Conservation (phyloP, 1,140 invertebrate genomes). For the Calliopsis andreniformis region DNA sequence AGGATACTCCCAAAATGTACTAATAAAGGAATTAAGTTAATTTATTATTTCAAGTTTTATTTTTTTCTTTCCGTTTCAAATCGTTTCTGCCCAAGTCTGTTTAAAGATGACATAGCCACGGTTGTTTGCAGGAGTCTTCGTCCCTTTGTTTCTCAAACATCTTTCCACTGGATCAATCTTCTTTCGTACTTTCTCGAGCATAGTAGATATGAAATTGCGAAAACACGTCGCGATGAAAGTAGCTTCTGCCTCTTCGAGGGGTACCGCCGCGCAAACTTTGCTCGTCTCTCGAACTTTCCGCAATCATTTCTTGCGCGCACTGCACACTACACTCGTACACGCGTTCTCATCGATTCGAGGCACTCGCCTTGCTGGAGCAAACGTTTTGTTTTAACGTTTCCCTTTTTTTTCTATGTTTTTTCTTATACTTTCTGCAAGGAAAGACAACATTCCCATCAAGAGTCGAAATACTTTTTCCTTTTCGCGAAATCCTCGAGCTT, state of each 20-base stretch:
- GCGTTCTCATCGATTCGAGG: neutral
- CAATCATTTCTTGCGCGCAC: conserved; percentile 1
- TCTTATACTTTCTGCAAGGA: neutral
- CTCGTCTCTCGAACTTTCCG: conserved; percentile 5
- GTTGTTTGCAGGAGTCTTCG: conserved; percentile 11
- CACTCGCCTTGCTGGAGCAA: neutral
- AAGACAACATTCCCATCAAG: neutral
- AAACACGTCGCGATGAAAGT: neutral
- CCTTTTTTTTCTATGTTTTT: neutral
- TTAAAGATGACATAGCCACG: neutral
- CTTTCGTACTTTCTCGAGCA: neutral
- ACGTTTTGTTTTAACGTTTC: neutral
- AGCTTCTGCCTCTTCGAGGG: neutral
- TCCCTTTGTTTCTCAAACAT: conserved; percentile 1
- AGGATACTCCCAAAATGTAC: no score
- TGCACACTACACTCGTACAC: neutral
- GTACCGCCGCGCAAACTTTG: conserved; percentile 11
- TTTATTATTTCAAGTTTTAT: no score
- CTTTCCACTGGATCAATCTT: neutral
- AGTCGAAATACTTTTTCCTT: neutral
- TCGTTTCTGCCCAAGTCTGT: no score
- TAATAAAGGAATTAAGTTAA: no score
- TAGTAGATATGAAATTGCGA: neutral
- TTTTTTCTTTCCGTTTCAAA: no score
- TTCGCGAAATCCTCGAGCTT: neutral